These are phyloP conservation scores for Azorinus chamasolen DNA, from an alignment of 2,888 invertebrate species.

Conservation along the genomic window DNA sequence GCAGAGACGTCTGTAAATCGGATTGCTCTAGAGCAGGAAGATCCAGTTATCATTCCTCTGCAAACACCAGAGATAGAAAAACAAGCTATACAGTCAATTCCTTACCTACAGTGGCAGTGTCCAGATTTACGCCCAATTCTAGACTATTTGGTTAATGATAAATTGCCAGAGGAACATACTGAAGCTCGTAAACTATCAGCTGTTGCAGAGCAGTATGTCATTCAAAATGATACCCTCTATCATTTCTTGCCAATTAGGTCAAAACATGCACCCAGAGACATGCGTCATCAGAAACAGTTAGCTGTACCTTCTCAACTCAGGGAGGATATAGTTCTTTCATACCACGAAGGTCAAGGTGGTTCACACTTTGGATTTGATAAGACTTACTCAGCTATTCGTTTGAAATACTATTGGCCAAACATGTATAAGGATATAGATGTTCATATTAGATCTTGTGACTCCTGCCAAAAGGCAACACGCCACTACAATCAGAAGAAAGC, in stretches of 20 bases:
- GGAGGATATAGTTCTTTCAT: conserved; percentile 31
- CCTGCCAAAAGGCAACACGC: conserved; percentile 21
- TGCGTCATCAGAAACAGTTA: conserved; percentile 10
- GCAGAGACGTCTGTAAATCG: conserved; percentile 39
- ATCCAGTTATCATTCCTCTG: no score
- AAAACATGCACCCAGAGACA: no score
- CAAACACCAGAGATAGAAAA: no score
- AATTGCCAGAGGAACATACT: no score
- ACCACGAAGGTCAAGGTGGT: conserved; percentile 46
- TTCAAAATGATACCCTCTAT: no score
- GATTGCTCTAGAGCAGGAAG: conserved; percentile 5
- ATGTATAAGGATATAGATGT: conserved; percentile 33
- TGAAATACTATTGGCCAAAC: conserved; percentile 44
- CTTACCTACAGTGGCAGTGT: no score
- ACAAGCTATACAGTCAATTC: no score
- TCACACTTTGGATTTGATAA: conserved; percentile 13
- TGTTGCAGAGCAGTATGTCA: no score
- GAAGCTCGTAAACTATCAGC: no score
- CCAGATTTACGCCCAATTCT: no score
- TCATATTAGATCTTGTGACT: conserved; percentile 31
- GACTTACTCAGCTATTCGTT: conserved; percentile 5
- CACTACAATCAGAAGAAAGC: conserved; percentile 9
- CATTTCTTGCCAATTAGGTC: no score
- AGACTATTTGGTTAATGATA: no score
- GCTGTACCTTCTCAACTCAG: conserved; percentile 36